These are phyloP conservation scores for Hipposideros armiger DNA, from an alignment of 2,113 vertebrate species.

Conservation along the genomic window DNA sequence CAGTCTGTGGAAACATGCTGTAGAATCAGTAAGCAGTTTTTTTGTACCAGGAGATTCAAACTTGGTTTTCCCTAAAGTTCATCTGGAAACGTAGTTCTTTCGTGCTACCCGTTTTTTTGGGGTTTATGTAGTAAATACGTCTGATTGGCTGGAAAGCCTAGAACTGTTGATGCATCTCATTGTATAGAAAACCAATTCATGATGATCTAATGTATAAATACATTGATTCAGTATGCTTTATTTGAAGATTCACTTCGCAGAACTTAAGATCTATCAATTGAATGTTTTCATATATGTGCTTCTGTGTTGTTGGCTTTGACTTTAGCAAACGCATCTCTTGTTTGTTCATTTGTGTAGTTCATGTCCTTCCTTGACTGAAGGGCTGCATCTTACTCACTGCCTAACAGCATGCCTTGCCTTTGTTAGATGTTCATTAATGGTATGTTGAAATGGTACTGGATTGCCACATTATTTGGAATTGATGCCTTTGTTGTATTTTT, in stretches of 20 bases:
- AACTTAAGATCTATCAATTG: background rate
- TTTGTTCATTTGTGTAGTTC: background rate
- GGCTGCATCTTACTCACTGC: background rate
- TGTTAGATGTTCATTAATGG: background rate
- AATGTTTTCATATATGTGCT: background rate
- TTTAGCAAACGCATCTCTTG: background rate
- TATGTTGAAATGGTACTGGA: background rate
- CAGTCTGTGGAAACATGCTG: background rate
- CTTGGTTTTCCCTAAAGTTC: constrained; percentile 15
- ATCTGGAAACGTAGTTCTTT: constrained; percentile 30
- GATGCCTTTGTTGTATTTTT: constrained; percentile 3
- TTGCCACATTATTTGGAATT: background rate
- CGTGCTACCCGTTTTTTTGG: background rate
- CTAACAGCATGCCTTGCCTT: background rate
- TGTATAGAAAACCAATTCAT: background rate
- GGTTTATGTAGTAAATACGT: background rate
- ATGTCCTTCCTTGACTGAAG: background rate
- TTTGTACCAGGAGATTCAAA: background rate
- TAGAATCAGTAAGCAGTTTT: background rate
- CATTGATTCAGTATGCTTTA: background rate
- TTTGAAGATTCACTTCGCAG: background rate
- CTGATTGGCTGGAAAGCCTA: constrained; percentile 7
- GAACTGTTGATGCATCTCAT: background rate
- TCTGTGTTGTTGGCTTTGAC: background rate
- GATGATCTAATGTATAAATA: background rate